Base-by-base conservation (phyloP, 53 echinoderm and acorn worm genomes). In the Stichopus horrens region DNA sequence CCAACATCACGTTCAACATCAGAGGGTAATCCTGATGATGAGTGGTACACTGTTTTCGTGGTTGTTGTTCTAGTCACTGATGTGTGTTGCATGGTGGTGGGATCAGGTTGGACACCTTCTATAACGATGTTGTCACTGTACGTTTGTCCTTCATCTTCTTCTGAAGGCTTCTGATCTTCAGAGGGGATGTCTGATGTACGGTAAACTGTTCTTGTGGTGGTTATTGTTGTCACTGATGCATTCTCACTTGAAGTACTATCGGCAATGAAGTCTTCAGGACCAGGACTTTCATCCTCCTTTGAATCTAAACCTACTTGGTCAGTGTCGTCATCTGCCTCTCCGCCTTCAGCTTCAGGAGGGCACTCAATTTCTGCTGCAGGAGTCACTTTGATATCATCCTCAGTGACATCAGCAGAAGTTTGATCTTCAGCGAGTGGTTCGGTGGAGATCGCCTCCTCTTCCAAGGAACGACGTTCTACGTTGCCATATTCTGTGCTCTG, bases 1-100 rank as follows among this genome's bases (percentile, higher is more conserved):
- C 51, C 66, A 56, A 10, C 57, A 4, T 84, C 65, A 84, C 59
- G 58, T 84, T 67, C 65, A 84, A 82, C 83, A 4, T 82, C 37
- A 37, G 37, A 37, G 0, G 37, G 37, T 37, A 37, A 37, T 37
- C 37, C 37, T 37, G 37, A 37, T 37, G 37, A 37, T 37, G 75
- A 75, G 75, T 52, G 75, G 52, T 37, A 75, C 52, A 75, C 75
- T 37, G 37, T 75, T 21, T 75, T 23, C 21, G 75, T 23, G 5
- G 75, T 16, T 9, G 75, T 21, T 13, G 52, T 20, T 23, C 75
- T 23, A 13, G 5, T 5, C 23, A 75, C 75, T 37, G 75, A 75
- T 75, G 52, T 75, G 8, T 73, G 57, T 88, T 53, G 55, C 37
- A 37, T 37, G 37, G 37, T 37, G 37, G 37, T 37, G 37, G 37